These are phyloP conservation scores for Porphyrio hochstetteri DNA, from an alignment of 2,113 vertebrate species.

Conservation along the genomic window DNA sequence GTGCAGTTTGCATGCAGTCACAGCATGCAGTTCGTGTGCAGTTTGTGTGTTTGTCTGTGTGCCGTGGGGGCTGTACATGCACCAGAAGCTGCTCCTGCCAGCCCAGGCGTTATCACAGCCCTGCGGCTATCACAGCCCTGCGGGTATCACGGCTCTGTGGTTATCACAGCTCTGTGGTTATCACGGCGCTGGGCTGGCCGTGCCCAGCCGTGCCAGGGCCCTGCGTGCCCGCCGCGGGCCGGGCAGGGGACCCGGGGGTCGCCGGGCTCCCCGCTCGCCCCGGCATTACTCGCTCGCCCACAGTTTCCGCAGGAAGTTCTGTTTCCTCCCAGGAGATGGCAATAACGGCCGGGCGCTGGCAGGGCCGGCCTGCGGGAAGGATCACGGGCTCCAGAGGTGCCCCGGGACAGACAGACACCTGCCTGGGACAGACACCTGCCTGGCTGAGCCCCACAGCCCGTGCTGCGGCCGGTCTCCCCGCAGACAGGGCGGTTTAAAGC, in stretches of 20 bases:
- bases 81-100: not conserved
- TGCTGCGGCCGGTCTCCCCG: not conserved
- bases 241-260: too few relatives aligned
- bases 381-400: not conserved
- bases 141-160: accelerated
- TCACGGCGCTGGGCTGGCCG: not conserved
- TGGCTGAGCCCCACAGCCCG: not conserved
- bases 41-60: too few relatives aligned
- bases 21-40: too few relatives aligned
- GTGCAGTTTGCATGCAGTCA: too few relatives aligned
- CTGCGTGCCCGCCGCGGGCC: too few relatives aligned
- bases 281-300: not conserved
- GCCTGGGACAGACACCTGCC: not conserved
- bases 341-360: not conserved
- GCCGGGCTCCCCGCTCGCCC: accelerated
- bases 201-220: too few relatives aligned
- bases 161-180: accelerated
- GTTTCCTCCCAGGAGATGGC: constrained; percentile 50
- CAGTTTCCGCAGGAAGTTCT: not conserved
- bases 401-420: not conserved
- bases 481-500: not conserved
- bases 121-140: accelerated
- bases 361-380: not conserved
- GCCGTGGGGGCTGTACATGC: too few relatives aligned
- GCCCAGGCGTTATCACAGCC: accelerated